phyloP scores from a whole-genome alignment of 2,113 vertebrate species.

The Pantherophis guttatus region DNA sequence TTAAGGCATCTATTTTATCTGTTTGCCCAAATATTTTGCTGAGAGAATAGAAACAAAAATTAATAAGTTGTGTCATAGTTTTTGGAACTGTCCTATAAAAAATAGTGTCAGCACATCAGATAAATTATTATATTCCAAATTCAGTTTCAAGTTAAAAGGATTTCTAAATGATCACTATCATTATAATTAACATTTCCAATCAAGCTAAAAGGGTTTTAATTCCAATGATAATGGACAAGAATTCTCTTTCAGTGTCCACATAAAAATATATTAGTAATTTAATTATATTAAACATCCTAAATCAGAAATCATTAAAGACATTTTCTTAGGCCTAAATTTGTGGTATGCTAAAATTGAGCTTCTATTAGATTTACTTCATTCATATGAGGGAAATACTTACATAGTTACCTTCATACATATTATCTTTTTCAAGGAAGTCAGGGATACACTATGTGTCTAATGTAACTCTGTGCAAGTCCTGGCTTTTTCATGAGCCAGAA shows the following conservation, averaged over 20 bases:
- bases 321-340: background rate
- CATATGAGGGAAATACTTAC: background rate
- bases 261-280: background rate
- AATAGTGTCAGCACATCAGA: background rate
- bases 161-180: background rate
- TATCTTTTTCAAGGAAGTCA: background rate
- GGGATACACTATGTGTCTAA: background rate
- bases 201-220: background rate
- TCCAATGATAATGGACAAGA: background rate
- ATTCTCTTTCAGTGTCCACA: background rate
- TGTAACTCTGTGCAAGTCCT: background rate
- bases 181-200: background rate
- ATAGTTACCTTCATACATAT: background rate
- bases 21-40: constrained; percentile 2
- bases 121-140: background rate
- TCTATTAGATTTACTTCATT: background rate
- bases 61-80: background rate
- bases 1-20: background rate
- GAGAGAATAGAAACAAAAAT: background rate
- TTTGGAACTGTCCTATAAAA: background rate
- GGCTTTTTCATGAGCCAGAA: background rate
- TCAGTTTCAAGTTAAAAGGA: background rate
- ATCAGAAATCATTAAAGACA: background rate
- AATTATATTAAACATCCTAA: background rate
- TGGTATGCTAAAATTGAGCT: background rate